Base-by-base conservation (phyloP, 2,113 vertebrate genomes). In the Thryonomys swinderianus region DNA sequence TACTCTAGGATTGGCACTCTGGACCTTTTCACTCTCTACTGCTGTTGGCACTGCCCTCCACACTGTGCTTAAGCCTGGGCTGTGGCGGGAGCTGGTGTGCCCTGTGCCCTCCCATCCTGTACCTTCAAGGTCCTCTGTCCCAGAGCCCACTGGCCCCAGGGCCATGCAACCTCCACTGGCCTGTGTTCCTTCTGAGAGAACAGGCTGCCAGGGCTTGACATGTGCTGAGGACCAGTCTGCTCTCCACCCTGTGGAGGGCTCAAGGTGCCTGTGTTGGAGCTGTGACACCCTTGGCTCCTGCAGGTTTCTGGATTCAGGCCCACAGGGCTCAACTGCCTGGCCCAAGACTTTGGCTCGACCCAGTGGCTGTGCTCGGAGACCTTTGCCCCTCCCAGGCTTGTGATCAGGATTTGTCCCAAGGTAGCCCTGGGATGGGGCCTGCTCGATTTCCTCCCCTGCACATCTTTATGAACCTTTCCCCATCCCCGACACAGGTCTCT, bases 291-390 rank as follows among this genome's bases (percentile, higher is more conserved):
- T 88, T 79, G 5, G 78, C 92, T 92, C 74, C 57, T 40, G 27
- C 57, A 7, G 51, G 88, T 64, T 48, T 74, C 45, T 62, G 0
- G 73, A 79, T 91, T 96, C 53, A 32, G 42, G 69, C 69, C 96
- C 91, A 88, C 45, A 82, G 96, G 94, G 91, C 85, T 82, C 73
- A 90, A 51, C 96, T 96, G 85, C 95, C 91, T 23, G 67, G 93
- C 88, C 90, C 23, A 62, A 3, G 88, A 79, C 96, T 94, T 90
- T 48, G 61, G 74, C 92, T 96, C 94, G 83, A 78, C 82, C 78
- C 20, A 55, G 71, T 57, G 37, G 2, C 13, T 87, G 57, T 67
- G 51, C 21, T 45, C 90, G 78, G 71, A 91, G 86, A 66, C 79
- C 67, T 67, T 82, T 79, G 62, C 87, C 93, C 55, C 85, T 69